Percentiles rank a stretch among this genome's conserved stretches.
Conservation (phyloP, 2,888 invertebrate genomes). For the Lycaena phlaeas region DNA sequence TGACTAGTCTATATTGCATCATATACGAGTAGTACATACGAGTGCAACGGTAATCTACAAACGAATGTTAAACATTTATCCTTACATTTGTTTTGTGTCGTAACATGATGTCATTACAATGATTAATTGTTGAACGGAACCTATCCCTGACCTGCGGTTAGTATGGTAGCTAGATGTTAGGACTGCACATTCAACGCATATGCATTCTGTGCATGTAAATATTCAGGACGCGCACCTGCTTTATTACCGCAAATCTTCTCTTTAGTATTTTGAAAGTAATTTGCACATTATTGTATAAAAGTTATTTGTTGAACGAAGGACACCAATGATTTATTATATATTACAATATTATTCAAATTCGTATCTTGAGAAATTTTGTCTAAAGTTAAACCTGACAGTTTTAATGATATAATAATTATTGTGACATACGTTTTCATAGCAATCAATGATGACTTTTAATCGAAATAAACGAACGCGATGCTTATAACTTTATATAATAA, state of each 20-base stretch:
- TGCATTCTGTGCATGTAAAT: slow-evolving; percentile 15
- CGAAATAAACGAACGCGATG: too few relatives aligned
- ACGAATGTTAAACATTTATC: too few relatives aligned
- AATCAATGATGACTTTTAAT: too few relatives aligned
- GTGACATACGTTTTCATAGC: too few relatives aligned
- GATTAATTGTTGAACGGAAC: slow-evolving; percentile 19
- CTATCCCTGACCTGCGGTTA: slow-evolving; percentile 22
- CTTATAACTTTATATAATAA: too few relatives aligned
- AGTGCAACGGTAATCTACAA: too few relatives aligned
- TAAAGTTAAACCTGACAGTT: not conserved
- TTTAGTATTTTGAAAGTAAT: slow-evolving; percentile 13
- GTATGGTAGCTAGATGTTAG: not conserved
- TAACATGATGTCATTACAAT: slow-evolving; percentile 4
- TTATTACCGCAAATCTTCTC: slow-evolving; percentile 19
- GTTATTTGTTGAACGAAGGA: too few relatives aligned
- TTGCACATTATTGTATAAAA: too few relatives aligned
- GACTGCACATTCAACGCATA: not conserved
- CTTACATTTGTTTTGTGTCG: too few relatives aligned
- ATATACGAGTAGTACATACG: too few relatives aligned
- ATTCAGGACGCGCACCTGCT: slow-evolving; percentile 24
- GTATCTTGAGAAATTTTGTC: not conserved
- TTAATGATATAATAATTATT: not conserved
- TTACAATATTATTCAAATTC: not conserved
- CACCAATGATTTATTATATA: slow-evolving; percentile 2
- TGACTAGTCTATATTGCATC: too few relatives aligned